Conservation (phyloP, 2,113 vertebrate genomes). For the Pampusana beccarii region DNA sequence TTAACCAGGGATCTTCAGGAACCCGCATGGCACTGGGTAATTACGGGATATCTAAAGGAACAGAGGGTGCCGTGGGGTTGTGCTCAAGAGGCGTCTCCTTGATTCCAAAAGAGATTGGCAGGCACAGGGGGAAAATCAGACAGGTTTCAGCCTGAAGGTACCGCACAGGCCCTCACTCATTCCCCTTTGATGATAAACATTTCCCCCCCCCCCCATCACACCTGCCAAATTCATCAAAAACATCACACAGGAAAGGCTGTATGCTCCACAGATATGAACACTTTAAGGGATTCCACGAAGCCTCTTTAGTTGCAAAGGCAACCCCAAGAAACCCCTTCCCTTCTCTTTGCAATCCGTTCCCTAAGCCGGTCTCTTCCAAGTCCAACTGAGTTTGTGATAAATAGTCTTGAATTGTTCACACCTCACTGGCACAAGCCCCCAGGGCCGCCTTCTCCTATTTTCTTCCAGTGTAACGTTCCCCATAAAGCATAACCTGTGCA, state of each 20-base stretch:
- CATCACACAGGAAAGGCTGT: conserved; percentile 61
- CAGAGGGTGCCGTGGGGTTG: conserved; percentile 56
- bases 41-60: neutral
- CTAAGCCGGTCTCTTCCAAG: neutral
- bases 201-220: neutral
- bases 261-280: neutral
- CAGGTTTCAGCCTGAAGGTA: conserved; percentile 70
- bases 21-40: neutral
- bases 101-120: conserved; percentile 68
- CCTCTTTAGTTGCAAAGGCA: conserved; percentile 46
- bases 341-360: neutral
- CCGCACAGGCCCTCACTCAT: conserved; percentile 66
- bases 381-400: neutral
- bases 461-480: neutral
- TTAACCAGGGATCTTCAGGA: neutral
- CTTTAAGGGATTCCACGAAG: conserved; percentile 66
- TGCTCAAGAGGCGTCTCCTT: conserved; percentile 62
- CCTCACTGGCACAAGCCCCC: neutral
- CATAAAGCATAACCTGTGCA: neutral
- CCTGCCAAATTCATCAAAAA: conserved; percentile 65
- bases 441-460: neutral
- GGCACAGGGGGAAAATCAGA: conserved; percentile 66
- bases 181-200: conserved; percentile 69
- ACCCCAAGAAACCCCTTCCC: conserved; percentile 43
- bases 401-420: neutral